Evolutionary conservation across 2,797 vertebrate species (phyloP), one percentile per base, ranked within the genome.

Genomic region (Erethizon dorsatum): DNA sequence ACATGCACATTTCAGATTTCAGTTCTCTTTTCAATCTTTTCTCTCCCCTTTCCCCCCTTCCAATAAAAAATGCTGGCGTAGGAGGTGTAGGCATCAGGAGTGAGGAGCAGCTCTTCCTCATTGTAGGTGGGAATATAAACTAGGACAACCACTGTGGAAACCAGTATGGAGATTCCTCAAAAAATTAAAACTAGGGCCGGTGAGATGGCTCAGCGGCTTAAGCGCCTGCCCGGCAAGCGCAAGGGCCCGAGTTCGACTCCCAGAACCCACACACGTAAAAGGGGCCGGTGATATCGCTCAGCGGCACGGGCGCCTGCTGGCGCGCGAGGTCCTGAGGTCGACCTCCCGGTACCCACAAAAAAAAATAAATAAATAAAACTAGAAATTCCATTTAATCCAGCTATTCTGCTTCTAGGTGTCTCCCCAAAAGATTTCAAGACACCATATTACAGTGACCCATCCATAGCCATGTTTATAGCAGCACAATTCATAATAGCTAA

Each of bases 81-180:
- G 14, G 31, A 0, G 2, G 2, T 7, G 24, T 0, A 77, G 24
- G 45, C 45, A 8, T 5, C 22, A 11, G 9, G 45, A 5, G 24
- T 14, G 45, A 28, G 11, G 22, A 75, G 71, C 7, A 41, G 3
- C 45, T 77, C 26, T 77, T 15, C 24, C 8, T 6, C 24, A 28
- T 5, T 14, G 6, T 15, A 14, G 6, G 24, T 13, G 5, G 22
- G 13, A 47, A 5, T 13, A 17, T 47, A 28, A 14, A 75, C 12
- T 75, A 77, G 73, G 24, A 31, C 45, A 47, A 15, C 41, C 26
- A 14, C 71, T 47, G 24, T 47, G 41, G 24, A 75, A 26, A 28
- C 15, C 22, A 15, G 8, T 45, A 28, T 28, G 26, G 73, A 47
- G 45, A 50, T 47, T 75, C 24, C 45, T 50, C 73, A 28, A 47